Conservation (phyloP, 2,888 invertebrate genomes). For the Ophion ventricosus region DNA sequence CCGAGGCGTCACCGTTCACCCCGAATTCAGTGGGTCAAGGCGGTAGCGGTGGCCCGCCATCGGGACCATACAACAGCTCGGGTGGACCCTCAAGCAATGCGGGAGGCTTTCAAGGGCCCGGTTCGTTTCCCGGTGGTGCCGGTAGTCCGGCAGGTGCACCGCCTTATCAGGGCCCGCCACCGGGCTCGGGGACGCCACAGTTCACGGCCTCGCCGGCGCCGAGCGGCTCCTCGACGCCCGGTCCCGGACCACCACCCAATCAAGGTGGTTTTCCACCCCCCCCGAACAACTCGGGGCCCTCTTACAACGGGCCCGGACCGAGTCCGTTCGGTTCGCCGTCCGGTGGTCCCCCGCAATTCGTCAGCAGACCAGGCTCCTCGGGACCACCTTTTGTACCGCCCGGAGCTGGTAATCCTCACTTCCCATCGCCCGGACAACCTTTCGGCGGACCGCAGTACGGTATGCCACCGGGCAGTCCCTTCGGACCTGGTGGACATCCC, state of each 20-base stretch:
- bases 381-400: constrained; percentile 90
- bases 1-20: constrained; percentile 88
- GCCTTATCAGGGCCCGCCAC: constrained; percentile 89
- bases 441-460: constrained; percentile 88
- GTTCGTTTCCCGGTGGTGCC: constrained; percentile 87
- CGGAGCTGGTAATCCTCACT: constrained; percentile 87
- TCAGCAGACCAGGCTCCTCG: constrained; percentile 87
- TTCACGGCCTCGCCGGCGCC: constrained; percentile 95
- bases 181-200: constrained; percentile 91
- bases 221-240: constrained; percentile 92
- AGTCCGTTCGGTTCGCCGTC: constrained; percentile 89
- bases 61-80: constrained; percentile 84
- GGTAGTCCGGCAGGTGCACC: constrained; percentile 91
- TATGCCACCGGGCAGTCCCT: constrained; percentile 89
- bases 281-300: constrained; percentile 84
- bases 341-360: constrained; percentile 86
- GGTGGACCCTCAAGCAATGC: constrained; percentile 82
- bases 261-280: constrained; percentile 82
- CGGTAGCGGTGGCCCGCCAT: constrained; percentile 83
- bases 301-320: constrained; percentile 89
- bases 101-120: constrained; percentile 87
- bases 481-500: constrained; percentile 87
- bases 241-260: constrained; percentile 87
- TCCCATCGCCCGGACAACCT: constrained; percentile 86
- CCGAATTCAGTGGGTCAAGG: constrained; percentile 86